These are phyloP conservation scores for Pachypeltis micranthus DNA, from an alignment of 1,140 invertebrate genomes.

Conservation along the genomic window DNA sequence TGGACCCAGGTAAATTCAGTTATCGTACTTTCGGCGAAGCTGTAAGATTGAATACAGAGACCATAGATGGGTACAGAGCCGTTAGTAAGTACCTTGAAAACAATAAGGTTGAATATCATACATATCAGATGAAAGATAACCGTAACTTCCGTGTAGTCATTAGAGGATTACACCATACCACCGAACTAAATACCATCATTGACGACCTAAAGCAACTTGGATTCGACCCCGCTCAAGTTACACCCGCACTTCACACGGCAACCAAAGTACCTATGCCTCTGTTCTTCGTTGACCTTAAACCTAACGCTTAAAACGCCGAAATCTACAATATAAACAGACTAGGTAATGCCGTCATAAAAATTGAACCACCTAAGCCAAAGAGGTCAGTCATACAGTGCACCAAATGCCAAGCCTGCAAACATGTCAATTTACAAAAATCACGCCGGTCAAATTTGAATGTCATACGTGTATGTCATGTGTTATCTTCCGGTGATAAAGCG, in stretches of 20 bases:
- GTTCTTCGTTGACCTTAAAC: constrained; percentile 7
- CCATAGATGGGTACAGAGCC: too few relatives aligned
- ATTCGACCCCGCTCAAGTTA: neutral
- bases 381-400: constrained; percentile 4
- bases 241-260: neutral
- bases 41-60: too few relatives aligned
- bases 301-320: neutral
- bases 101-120: too few relatives aligned
- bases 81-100: too few relatives aligned
- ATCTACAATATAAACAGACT: neutral
- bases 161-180: neutral
- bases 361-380: constrained; percentile 4
- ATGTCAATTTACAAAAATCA: too few relatives aligned
- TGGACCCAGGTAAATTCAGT: too few relatives aligned
- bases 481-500: too few relatives aligned
- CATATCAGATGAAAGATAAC: constrained; percentile 6
- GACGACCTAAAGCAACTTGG: neutral
- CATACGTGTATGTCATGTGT: too few relatives aligned
- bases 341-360: neutral
- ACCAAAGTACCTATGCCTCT: constrained; percentile 3
- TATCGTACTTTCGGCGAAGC: too few relatives aligned
- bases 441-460: too few relatives aligned
- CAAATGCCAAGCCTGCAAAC: constrained; percentile 1
- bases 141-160: neutral
- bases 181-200: neutral